A percentile compares a stretch with the other conserved stretches of the same genome.
Evolutionary conservation across 1,140 invertebrate species (phyloP).

Genomic region (Scaptodrosophila lebanonensis): DNA sequence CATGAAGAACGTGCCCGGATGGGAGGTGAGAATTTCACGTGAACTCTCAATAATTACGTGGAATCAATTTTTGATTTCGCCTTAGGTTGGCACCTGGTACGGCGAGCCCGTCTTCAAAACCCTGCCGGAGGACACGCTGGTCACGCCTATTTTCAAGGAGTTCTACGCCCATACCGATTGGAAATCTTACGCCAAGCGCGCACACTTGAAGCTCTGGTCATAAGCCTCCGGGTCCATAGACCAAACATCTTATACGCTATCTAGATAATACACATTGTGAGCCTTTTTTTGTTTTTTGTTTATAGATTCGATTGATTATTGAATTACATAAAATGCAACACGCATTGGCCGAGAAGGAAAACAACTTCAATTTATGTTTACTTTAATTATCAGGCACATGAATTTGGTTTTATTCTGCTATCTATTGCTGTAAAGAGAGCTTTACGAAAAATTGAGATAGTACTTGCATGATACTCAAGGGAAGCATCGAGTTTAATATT

Average conservation of each 20-base stretch:
- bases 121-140: constrained; percentile 79
- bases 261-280: constrained; percentile 58
- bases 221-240: constrained; percentile 69
- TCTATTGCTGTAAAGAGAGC: too few relatives aligned
- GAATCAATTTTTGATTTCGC: neutral
- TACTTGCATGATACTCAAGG: too few relatives aligned
- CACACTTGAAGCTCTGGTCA: constrained; percentile 78
- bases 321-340: constrained; percentile 37
- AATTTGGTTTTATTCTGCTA: too few relatives aligned
- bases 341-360: constrained; percentile 18
- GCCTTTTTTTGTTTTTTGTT: constrained; percentile 44
- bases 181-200: constrained; percentile 78
- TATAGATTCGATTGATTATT: constrained; percentile 44
- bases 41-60: neutral
- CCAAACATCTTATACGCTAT: constrained; percentile 4
- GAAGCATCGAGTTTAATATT: too few relatives aligned
- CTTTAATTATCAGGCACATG: too few relatives aligned
- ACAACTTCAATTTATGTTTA: too few relatives aligned
- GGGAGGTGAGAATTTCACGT: constrained; percentile 80
- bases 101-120: constrained; percentile 88
- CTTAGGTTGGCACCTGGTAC: constrained; percentile 87
- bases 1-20: constrained; percentile 92
- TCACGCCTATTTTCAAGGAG: constrained; percentile 82
- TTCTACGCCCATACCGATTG: constrained; percentile 83
- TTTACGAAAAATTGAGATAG: too few relatives aligned